Evolutionary conservation across 2,888 invertebrate species (phyloP), one percentile per base, ranked within the genome.

Genomic region (Noctua janthe): DNA sequence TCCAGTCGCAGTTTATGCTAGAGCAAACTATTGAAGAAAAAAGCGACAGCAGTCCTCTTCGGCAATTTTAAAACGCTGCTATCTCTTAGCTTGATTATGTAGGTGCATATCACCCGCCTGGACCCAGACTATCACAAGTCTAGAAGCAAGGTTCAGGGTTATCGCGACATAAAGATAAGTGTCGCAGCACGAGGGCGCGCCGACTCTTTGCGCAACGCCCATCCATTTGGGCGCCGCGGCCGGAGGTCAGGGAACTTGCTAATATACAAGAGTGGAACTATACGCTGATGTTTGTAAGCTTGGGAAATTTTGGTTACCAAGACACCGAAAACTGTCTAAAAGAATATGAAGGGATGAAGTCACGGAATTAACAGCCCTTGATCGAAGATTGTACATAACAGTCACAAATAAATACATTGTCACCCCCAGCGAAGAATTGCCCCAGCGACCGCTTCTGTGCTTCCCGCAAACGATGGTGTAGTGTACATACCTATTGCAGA

Each of bases 161-260:
- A 87, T 85, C 76, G 78, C 72, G 78, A 80, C 78, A 73, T 66
- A 59, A 77, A 89, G 89, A 87, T 85, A 87, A 76, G 76, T 70
- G 78, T 43, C 81, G 67, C 67, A 78, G 71, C 82, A 78, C 71
- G 43, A 69, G 83, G 76, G 78, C 15, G 76, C 71, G 76, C 62
- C 71, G 29, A 39, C 67, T 70, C 72, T 73, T 76, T 81, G 87
- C 78, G 85, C 81, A 85, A 78, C 81, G 78, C 83, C 86, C 83
- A 80, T 74, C 76, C 78, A 56, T 71, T 82, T 77, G 39, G 75
- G 62, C 69, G 69, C 71, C 71, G 29, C 71, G 76, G 79, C 76
- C 69, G 20, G 71, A 66, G 82, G 81, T 88, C 82, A 81, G 64
- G 47, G 64, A 71, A 87, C 85, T 84, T 74, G 51, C 71, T 87